These are phyloP conservation scores for Sebastes matsubarae DNA, from an alignment of 2,797 vertebrate species.

Conservation along the genomic window DNA sequence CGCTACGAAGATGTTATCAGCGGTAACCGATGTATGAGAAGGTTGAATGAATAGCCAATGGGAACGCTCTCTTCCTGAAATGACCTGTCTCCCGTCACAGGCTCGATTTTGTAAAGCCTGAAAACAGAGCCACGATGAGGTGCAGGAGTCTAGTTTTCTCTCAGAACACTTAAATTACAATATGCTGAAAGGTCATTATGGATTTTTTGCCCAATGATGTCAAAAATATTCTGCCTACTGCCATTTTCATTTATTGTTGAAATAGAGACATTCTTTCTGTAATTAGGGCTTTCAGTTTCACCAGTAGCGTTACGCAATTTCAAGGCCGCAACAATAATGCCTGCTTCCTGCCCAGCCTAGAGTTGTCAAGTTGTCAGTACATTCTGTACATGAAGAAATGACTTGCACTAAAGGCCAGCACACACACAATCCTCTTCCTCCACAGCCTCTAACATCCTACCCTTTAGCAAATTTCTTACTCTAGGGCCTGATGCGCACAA, in stretches of 20 bases:
- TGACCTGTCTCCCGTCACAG: no score
- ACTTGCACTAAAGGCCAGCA: constrained; percentile 17
- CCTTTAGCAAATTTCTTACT: constrained; percentile 53
- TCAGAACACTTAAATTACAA: no score
- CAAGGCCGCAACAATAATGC: constrained; percentile 1
- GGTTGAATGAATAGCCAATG: no score
- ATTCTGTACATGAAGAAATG: constrained; percentile 23
- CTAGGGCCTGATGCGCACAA: constrained; percentile 34
- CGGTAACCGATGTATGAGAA: no score
- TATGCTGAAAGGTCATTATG: no score
- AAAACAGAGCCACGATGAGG: no score
- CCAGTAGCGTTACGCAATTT: background rate
- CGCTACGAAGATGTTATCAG: no score
- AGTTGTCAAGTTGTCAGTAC: constrained; percentile 21
- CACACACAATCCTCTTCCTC: constrained; percentile 11
- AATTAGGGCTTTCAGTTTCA: constrained; percentile 11
- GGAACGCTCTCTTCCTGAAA: no score
- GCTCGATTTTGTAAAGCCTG: no score
- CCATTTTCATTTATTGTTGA: background rate
- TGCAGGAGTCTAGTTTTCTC: no score
- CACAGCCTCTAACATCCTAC: constrained; percentile 27
- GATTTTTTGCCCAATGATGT: no score
- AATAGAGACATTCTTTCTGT: background rate
- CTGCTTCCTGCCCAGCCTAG: background rate
- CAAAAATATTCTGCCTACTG: no score